Conservation (phyloP, 2,888 invertebrate species). For the Myopa tessellatipennis region DNA sequence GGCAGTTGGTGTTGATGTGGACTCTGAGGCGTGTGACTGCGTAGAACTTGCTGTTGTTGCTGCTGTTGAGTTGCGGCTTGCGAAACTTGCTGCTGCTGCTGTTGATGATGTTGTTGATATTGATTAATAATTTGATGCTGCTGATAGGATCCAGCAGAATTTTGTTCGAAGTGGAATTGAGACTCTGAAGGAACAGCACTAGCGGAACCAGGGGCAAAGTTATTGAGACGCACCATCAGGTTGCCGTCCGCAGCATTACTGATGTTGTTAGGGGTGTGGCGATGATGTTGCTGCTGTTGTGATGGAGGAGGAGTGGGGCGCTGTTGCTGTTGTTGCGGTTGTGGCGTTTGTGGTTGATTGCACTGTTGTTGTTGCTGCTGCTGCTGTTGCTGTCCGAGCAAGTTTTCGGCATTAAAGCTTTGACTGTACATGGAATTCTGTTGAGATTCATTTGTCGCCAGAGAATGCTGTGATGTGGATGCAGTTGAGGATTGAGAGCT, state of each 20-base stretch:
- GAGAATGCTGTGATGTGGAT: slow-evolving; percentile 62
- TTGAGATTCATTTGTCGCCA: slow-evolving; percentile 65
- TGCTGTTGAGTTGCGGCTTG: slow-evolving; percentile 48
- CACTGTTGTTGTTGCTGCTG: slow-evolving; percentile 47
- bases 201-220: slow-evolving; percentile 51
- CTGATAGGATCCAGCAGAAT: slow-evolving; percentile 58
- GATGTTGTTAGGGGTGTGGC: slow-evolving; percentile 58
- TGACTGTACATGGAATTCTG: slow-evolving; percentile 67
- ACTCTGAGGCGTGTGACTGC: slow-evolving; percentile 57
- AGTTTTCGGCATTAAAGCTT: slow-evolving; percentile 64
- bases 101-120: slow-evolving; percentile 61
- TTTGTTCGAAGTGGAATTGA: slow-evolving; percentile 64
- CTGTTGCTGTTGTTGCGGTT: slow-evolving; percentile 47
- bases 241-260: slow-evolving; percentile 58
- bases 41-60: slow-evolving; percentile 56
- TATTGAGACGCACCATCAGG: slow-evolving; percentile 63
- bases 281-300: slow-evolving; percentile 54
- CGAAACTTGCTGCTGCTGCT: slow-evolving; percentile 53
- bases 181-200: slow-evolving; percentile 53
- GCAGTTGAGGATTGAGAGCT: slow-evolving; percentile 66
- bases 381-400: slow-evolving; percentile 55
- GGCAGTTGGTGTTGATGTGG: slow-evolving; percentile 58
- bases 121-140: slow-evolving; percentile 64
- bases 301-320: slow-evolving; percentile 35
- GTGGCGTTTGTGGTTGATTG: slow-evolving; percentile 50